Conservation (phyloP, 1,140 invertebrate species). For the Drosophila busckii region DNA sequence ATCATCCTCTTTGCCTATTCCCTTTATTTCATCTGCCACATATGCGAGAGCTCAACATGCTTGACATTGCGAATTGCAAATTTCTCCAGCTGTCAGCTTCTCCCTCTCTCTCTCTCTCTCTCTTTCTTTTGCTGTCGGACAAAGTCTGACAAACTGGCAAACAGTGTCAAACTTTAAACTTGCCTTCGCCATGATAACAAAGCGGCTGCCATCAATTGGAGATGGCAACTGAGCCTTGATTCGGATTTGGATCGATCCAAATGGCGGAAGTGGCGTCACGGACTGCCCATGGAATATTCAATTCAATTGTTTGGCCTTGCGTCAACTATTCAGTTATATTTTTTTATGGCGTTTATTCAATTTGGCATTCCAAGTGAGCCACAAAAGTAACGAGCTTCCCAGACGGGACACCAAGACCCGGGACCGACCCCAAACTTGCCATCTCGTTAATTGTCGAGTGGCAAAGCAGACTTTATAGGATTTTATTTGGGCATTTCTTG, state of each 20-base stretch:
- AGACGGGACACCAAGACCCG: too few relatives aligned
- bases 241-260: not conserved
- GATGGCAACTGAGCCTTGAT: not conserved
- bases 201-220: not conserved
- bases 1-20: too few relatives aligned
- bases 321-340: conserved; percentile 25
- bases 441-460: conserved; percentile 18
- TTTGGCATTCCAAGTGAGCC: conserved; percentile 19
- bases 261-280: not conserved
- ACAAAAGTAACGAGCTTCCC: too few relatives aligned
- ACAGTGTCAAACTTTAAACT: not conserved
- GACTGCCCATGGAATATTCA: too few relatives aligned
- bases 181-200: not conserved
- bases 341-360: conserved; percentile 33
- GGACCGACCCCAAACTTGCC: not conserved
- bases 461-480: conserved; percentile 40
- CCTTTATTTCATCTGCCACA: too few relatives aligned
- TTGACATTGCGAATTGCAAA: conserved; percentile 4
- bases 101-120: not conserved
- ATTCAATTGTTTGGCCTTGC: conserved; percentile 14
- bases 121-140: not conserved
- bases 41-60: not conserved
- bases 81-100: conserved; percentile 8
- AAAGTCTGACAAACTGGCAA: too few relatives aligned
- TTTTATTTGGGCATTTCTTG: conserved; percentile 55